These are phyloP conservation scores for Mobula hypostoma DNA, from an alignment of 2,113 vertebrate genomes.

Conservation along the genomic window DNA sequence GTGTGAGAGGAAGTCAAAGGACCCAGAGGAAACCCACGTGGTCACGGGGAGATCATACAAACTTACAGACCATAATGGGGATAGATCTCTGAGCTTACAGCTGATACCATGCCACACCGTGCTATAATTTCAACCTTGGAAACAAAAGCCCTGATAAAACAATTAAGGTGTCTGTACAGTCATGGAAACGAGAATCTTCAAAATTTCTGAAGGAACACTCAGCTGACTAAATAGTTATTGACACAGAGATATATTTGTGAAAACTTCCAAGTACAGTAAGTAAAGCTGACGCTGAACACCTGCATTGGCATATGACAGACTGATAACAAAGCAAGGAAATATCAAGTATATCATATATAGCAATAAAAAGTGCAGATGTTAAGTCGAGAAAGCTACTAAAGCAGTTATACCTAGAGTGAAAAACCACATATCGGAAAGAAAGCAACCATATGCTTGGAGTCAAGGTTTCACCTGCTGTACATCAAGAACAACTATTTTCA, in stretches of 20 bases:
- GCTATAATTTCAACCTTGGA: background rate
- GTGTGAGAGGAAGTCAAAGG: no score
- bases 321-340: background rate
- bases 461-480: background rate
- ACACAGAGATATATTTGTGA: background rate
- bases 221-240: background rate
- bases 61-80: no score
- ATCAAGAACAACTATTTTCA: background rate
- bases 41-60: no score
- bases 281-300: background rate
- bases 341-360: background rate
- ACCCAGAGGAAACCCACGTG: no score
- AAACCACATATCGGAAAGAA: background rate
- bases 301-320: background rate
- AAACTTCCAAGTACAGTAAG: background rate
- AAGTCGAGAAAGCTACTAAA: background rate
- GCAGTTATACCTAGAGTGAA: background rate
- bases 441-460: background rate
- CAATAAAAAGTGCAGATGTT: background rate
- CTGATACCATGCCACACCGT: no score
- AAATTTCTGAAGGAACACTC: background rate
- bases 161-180: background rate
- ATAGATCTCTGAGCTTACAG: no score
- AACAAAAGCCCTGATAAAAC: background rate
- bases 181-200: background rate